Conservation (phyloP, 2,113 vertebrate species). For the Urocolius indicus region DNA sequence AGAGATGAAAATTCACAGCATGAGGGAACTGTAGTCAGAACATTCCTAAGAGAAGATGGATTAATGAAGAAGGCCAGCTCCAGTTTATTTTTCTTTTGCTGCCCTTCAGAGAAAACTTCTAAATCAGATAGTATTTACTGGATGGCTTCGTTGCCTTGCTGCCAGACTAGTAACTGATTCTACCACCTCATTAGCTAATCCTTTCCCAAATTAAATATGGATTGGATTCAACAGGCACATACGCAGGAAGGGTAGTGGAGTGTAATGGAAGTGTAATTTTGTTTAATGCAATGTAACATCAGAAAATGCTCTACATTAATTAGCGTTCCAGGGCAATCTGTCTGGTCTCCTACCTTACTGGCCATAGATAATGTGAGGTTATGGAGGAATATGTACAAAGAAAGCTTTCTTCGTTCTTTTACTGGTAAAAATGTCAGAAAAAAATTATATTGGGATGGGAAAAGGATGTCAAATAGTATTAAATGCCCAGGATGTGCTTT, state of each 20-base stretch:
- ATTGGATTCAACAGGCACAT: slow-evolving; percentile 16
- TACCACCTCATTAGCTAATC: slow-evolving; percentile 46
- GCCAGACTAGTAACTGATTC: slow-evolving; percentile 37
- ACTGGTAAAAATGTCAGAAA: neutral
- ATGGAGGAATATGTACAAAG: neutral
- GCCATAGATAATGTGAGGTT: neutral
- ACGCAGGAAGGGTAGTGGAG: neutral
- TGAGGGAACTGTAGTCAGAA: neutral
- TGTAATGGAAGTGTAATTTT: slow-evolving; percentile 18
- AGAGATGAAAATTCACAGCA: neutral
- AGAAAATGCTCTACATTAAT: slow-evolving; percentile 11
- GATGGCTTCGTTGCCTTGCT: neutral
- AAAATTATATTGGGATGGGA: neutral
- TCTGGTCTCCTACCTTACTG: neutral
- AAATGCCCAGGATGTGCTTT: neutral
- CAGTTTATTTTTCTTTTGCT: neutral
- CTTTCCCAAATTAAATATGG: slow-evolving; percentile 24
- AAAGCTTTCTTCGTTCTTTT: neutral
- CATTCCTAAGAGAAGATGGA: neutral
- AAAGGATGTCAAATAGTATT: neutral
- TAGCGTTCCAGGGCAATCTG: neutral
- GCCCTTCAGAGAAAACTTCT: neutral
- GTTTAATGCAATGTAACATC: slow-evolving; percentile 19
- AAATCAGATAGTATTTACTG: neutral
- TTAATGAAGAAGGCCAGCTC: neutral